Conservation (phyloP, 92 coral and sea anemone genomes). For the Epizoanthus stellaris region DNA sequence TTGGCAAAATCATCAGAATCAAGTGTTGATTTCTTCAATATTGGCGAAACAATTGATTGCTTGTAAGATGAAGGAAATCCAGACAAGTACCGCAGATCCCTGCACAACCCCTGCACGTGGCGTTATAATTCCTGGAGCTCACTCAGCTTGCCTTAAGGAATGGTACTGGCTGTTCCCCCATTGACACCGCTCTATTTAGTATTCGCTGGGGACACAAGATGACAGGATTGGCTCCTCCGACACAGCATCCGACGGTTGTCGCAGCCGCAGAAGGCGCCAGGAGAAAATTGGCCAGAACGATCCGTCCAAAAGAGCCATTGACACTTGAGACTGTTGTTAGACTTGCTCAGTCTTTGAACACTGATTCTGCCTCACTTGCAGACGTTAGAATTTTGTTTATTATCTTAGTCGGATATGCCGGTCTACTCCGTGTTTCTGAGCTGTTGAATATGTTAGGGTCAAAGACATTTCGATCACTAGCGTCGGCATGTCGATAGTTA, state of each 20-base stretch:
- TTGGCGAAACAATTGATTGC: too few relatives aligned
- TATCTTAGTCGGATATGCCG: conserved; percentile 26
- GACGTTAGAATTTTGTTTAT: conserved; percentile 20
- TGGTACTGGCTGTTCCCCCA: neutral
- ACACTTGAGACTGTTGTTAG: too few relatives aligned
- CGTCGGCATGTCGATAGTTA: conserved; percentile 6
- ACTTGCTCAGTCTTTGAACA: neutral
- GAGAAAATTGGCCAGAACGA: too few relatives aligned
- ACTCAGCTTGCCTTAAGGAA: neutral
- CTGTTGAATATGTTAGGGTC: neutral
- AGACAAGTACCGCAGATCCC: conserved; percentile 7
- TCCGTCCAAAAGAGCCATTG: too few relatives aligned
- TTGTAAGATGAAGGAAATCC: too few relatives aligned
- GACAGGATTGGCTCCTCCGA: conserved; percentile 30
- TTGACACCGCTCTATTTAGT: conserved; percentile 27
- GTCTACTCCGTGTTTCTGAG: conserved; percentile 28
- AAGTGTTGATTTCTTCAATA: too few relatives aligned
- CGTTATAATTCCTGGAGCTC: neutral
- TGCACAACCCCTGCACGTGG: conserved; percentile 5
- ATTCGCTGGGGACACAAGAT: conserved; percentile 33
- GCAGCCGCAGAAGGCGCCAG: too few relatives aligned
- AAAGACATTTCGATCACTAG: conserved; percentile 1
- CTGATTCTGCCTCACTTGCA: conserved; percentile 12
- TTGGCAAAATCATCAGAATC: too few relatives aligned
- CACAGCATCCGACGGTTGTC: conserved; percentile 30